Conservation (phyloP, 1,140 invertebrate genomes). For the Macrosteles quadrilineatus region DNA sequence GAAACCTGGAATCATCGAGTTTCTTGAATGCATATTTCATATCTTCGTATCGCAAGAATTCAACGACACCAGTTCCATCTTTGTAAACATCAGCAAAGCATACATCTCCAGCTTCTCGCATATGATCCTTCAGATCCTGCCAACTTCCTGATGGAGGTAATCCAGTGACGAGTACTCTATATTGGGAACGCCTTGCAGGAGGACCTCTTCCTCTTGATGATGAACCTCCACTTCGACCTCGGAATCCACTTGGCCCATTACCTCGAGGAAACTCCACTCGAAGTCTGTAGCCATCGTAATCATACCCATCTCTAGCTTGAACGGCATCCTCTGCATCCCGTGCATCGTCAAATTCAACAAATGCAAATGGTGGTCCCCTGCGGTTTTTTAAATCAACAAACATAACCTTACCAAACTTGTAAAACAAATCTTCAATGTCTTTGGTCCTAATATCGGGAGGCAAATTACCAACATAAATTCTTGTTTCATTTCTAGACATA, state of each 20-base stretch:
- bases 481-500: slow-evolving; percentile 74
- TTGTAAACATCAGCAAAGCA: slow-evolving; percentile 99
- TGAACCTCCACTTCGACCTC: slow-evolving; percentile 52
- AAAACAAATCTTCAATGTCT: slow-evolving; percentile 99
- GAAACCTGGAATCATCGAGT: slow-evolving; percentile 93
- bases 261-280: slow-evolving; percentile 91
- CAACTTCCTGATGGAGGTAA: slow-evolving; percentile 89
- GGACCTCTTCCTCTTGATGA: slow-evolving; percentile 63
- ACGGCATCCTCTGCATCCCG: slow-evolving; percentile 99
- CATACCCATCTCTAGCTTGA: slow-evolving; percentile 93
- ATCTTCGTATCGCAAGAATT: slow-evolving; percentile 95
- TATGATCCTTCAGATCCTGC: slow-evolving; percentile 99
- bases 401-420: slow-evolving; percentile 98
- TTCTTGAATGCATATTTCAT: slow-evolving; percentile 99
- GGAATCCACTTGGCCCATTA: slow-evolving; percentile 57
- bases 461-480: slow-evolving; percentile 98
- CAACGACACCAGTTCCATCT: slow-evolving; percentile 97
- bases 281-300: slow-evolving; percentile 96
- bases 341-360: slow-evolving; percentile 98
- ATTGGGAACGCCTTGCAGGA: slow-evolving; percentile 88
- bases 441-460: slow-evolving; percentile 97
- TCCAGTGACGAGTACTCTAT: slow-evolving; percentile 83
- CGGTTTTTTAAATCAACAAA: slow-evolving; percentile 98
- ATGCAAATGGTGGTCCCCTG: slow-evolving; percentile 97
- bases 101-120: slow-evolving; percentile 99